Conservation (phyloP, 1,140 invertebrate genomes). For the Acromyrmex charruanus region DNA sequence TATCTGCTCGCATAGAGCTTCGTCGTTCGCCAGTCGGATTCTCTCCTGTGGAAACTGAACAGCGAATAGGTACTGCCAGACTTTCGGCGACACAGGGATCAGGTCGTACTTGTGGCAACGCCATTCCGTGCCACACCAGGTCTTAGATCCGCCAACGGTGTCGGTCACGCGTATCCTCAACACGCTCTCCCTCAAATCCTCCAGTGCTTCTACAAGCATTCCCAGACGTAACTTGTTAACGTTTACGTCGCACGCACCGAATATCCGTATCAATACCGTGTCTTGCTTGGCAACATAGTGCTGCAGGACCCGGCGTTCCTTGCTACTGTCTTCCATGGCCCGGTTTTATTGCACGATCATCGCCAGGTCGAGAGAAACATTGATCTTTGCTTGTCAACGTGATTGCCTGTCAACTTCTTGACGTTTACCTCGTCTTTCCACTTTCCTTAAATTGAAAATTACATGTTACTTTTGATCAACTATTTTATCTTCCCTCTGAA, state of each 20-base stretch:
- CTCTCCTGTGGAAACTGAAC: constrained; percentile 85
- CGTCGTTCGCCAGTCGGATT: constrained; percentile 85
- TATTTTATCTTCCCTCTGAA: neutral
- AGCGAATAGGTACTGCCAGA: constrained; percentile 86
- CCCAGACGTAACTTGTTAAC: constrained; percentile 74
- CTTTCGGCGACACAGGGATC: constrained; percentile 78
- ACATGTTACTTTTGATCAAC: neutral
- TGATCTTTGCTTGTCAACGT: neutral
- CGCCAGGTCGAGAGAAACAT: neutral
- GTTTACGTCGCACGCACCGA: constrained; percentile 77
- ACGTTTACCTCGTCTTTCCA: neutral
- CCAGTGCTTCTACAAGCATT: constrained; percentile 78
- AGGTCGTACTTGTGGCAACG: constrained; percentile 79
- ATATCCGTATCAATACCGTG: constrained; percentile 75
- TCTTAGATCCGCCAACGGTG: constrained; percentile 65
- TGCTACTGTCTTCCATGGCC: constrained; percentile 66
- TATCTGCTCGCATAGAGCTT: constrained; percentile 83
- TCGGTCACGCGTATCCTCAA: constrained; percentile 75
- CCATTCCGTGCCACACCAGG: constrained; percentile 82
- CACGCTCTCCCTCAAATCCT: constrained; percentile 67
- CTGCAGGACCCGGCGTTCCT: constrained; percentile 59
- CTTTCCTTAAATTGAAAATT: neutral
- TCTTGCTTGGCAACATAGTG: constrained; percentile 78
- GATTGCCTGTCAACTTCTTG: constrained; percentile 17
- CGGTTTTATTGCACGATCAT: constrained; percentile 27